phyloP scores from a whole-genome alignment of 2,888 invertebrate genomes.

The Tetramorium bicarinatum region DNA sequence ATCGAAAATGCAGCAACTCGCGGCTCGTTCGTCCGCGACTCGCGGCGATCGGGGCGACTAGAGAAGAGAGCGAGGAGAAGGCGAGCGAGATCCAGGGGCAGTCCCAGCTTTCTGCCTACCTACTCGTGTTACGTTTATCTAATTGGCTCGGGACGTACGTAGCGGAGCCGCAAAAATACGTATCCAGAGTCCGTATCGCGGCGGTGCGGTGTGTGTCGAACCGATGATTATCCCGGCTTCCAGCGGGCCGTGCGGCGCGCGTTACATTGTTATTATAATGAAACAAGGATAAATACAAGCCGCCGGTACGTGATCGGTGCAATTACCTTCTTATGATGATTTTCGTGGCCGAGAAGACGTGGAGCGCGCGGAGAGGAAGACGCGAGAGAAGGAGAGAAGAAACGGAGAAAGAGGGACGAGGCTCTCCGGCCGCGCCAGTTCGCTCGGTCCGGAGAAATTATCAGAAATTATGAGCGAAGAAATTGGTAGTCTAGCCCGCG shows the following conservation, averaged over 20 bases:
- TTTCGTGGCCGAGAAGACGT: conserved; percentile 76
- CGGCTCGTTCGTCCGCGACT: neutral
- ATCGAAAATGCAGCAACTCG: conserved; percentile 33
- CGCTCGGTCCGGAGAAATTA: conserved; percentile 84
- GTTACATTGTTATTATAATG: conserved; percentile 86
- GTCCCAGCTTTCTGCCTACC: conserved; percentile 44
- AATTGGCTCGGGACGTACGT: conserved; percentile 72
- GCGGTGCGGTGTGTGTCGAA: conserved; percentile 69
- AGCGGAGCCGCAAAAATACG: conserved; percentile 68
- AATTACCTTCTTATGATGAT: conserved; percentile 86
- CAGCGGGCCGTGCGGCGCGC: conserved; percentile 75
- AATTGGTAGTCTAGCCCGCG: conserved; percentile 86
- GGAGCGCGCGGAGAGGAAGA: conserved; percentile 37
- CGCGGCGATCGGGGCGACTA: conserved; percentile 34
- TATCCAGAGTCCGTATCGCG: conserved; percentile 59
- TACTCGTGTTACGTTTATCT: conserved; percentile 71
- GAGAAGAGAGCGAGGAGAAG: conserved; percentile 10
- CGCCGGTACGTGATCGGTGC: conserved; percentile 85
- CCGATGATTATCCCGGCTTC: conserved; percentile 79
- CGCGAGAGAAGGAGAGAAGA: conserved; percentile 38
- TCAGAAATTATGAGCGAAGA: conserved; percentile 86
- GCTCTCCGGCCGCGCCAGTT: conserved; percentile 74
- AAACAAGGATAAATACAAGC: conserved; percentile 85
- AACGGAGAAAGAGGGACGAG: conserved; percentile 53
- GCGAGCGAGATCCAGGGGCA: conserved; percentile 24